A percentile compares a stretch with the other conserved stretches of the same genome.
phyloP scores from a whole-genome alignment of 2,888 invertebrate species.

The Callimorpha dominula region DNA sequence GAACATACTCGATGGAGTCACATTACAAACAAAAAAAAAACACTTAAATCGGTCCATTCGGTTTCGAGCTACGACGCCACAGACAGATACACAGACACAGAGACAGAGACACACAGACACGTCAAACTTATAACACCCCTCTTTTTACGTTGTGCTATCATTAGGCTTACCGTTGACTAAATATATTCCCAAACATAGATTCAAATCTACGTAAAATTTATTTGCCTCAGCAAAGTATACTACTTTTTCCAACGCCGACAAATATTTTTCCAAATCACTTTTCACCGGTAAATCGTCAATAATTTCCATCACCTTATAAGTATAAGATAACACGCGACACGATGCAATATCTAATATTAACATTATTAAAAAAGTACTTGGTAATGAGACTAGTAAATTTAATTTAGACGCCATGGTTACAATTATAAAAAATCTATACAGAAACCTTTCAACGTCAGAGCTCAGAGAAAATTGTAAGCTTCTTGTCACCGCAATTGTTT shows the following conservation, averaged over 20 bases:
- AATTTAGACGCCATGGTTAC: conserved; percentile 7
- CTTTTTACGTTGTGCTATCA: too few species aligned
- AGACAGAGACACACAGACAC: too few species aligned
- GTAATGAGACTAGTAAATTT: not conserved
- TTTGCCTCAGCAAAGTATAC: conserved; percentile 54
- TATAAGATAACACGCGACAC: conserved; percentile 7
- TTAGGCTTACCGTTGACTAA: conserved; percentile 63
- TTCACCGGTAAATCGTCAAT: conserved; percentile 24
- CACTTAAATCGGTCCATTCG: too few species aligned
- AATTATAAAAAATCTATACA: not conserved
- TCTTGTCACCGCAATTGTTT: conserved; percentile 5
- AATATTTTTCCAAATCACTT: conserved; percentile 57
- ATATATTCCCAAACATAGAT: conserved; percentile 68
- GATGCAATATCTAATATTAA: conserved; percentile 11
- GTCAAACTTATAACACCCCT: too few species aligned
- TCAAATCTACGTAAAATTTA: conserved; percentile 59
- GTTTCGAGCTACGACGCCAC: too few species aligned
- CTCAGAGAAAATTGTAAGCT: conserved; percentile 7
- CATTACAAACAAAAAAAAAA: too few species aligned
- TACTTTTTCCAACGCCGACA: conserved; percentile 53
- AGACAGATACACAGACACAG: too few species aligned
- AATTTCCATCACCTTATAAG: conserved; percentile 19
- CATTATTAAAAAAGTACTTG: conserved; percentile 3
- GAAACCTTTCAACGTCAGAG: conserved; percentile 9
- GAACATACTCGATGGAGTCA: too few species aligned